A percentile compares a stretch with the other conserved stretches of the same genome.
Conservation (phyloP, 1,140 invertebrate species). For the Ceratosolen solmsi region DNA sequence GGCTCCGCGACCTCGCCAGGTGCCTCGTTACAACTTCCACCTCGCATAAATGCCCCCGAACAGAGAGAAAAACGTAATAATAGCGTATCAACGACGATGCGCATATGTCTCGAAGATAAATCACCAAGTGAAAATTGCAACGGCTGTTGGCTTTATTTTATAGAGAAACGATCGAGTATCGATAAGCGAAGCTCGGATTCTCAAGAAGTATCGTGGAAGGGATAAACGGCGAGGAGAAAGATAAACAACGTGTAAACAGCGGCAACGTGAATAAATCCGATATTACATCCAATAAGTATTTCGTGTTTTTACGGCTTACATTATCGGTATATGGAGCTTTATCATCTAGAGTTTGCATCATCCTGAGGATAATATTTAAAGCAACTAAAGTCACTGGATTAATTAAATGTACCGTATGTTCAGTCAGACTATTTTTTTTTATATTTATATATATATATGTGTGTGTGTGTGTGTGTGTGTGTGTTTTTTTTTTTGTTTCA, state of each 20-base stretch:
- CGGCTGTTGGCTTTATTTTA: background rate
- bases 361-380: too few species aligned
- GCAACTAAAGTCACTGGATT: too few species aligned
- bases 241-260: background rate
- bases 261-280: background rate
- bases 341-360: too few species aligned
- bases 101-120: slow-evolving; percentile 25
- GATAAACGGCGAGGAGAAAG: background rate
- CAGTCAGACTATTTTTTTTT: too few species aligned
- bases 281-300: background rate
- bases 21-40: slow-evolving; percentile 61
- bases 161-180: background rate
- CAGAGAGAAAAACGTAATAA: slow-evolving; percentile 49
- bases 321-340: too few species aligned
- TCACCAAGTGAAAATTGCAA: slow-evolving; percentile 38
- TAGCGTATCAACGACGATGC: slow-evolving; percentile 19
- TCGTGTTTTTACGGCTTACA: too few species aligned
- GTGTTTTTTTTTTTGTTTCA: too few species aligned
- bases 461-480: too few species aligned
- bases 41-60: slow-evolving; percentile 4
- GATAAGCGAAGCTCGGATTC: background rate
- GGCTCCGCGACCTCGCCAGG: slow-evolving; percentile 60
- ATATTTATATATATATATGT: too few species aligned
- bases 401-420: too few species aligned
- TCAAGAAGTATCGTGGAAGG: background rate